A percentile compares a stretch with the other conserved stretches of the same genome.
Conservation (phyloP, 2,888 invertebrate species). For the Leptinotarsa haldemani region DNA sequence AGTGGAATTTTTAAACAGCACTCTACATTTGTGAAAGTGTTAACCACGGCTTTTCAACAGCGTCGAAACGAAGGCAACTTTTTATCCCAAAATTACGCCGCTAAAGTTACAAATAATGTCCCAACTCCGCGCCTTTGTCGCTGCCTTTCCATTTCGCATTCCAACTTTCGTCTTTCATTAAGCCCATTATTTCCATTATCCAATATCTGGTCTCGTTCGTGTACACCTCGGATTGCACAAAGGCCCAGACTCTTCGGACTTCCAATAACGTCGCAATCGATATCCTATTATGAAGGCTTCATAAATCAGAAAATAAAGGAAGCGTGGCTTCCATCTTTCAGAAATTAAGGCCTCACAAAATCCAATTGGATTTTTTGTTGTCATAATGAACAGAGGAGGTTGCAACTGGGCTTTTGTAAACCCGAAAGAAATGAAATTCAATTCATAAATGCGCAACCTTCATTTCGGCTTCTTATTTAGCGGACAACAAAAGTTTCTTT, state of each 20-base stretch:
- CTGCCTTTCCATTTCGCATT: background rate
- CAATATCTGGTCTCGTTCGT: constrained; percentile 8
- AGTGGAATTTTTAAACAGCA: too few relatives aligned
- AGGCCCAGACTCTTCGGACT: constrained; percentile 16
- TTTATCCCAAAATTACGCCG: background rate
- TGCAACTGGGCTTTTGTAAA: background rate
- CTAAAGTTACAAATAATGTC: background rate
- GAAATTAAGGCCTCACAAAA: constrained; percentile 25
- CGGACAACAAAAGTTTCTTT: too few relatives aligned
- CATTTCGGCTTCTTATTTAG: background rate
- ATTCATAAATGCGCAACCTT: background rate
- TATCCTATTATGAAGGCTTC: constrained; percentile 26
- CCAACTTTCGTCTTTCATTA: constrained; percentile 10
- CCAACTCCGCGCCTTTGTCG: background rate
- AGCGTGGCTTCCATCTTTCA: constrained; percentile 7
- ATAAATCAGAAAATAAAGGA: constrained; percentile 29
- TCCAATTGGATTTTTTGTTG: constrained; percentile 26
- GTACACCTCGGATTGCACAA: constrained; percentile 15
- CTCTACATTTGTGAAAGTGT: background rate
- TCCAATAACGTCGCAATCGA: constrained; percentile 26
- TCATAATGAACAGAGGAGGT: constrained; percentile 9
- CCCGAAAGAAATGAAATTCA: background rate
- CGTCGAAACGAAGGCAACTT: background rate
- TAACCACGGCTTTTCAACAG: background rate
- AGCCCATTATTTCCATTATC: constrained; percentile 23